These are phyloP conservation scores for Trichopoda pennipes DNA, from an alignment of 2,888 invertebrate genomes.

Conservation along the genomic window DNA sequence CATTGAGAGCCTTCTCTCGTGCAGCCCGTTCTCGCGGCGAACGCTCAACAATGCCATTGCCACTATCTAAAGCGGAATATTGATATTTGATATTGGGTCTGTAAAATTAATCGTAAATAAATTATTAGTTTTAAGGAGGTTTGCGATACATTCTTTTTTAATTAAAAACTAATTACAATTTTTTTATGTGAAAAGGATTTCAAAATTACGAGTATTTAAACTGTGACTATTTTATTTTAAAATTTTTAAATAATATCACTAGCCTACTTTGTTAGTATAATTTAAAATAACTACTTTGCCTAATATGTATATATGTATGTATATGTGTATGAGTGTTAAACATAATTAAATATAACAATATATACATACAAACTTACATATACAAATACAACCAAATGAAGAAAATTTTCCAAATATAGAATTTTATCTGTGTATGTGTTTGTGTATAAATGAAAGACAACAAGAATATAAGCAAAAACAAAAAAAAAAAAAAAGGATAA, in stretches of 20 bases:
- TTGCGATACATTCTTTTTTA: not conserved
- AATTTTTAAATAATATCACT: not conserved
- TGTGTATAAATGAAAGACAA: not conserved
- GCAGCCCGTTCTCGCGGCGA: slow-evolving; percentile 85
- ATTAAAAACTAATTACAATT: slow-evolving; percentile 4
- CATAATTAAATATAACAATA: slow-evolving; percentile 35
- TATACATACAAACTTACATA: slow-evolving; percentile 57
- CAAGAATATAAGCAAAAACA: not conserved
- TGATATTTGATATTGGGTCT: slow-evolving; percentile 82
- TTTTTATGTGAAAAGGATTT: slow-evolving; percentile 3
- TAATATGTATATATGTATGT: not conserved
- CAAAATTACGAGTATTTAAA: not conserved
- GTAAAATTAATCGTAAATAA: slow-evolving; percentile 52
- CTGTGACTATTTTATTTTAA: slow-evolving; percentile 1
- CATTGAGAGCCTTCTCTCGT: slow-evolving; percentile 85
- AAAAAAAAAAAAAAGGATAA: slow-evolving; percentile 30
- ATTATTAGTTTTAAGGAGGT: not conserved
- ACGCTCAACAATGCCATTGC: slow-evolving; percentile 84
- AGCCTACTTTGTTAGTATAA: slow-evolving; percentile 21
- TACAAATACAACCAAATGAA: slow-evolving; percentile 48
- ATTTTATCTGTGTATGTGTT: slow-evolving; percentile 11
- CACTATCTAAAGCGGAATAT: slow-evolving; percentile 85
- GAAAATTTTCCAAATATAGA: slow-evolving; percentile 37
- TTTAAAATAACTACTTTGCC: slow-evolving; percentile 21
- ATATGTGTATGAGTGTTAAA: not conserved